Evolutionary conservation across 1,140 invertebrate species (phyloP).

Genomic region (Colletes gigas): DNA sequence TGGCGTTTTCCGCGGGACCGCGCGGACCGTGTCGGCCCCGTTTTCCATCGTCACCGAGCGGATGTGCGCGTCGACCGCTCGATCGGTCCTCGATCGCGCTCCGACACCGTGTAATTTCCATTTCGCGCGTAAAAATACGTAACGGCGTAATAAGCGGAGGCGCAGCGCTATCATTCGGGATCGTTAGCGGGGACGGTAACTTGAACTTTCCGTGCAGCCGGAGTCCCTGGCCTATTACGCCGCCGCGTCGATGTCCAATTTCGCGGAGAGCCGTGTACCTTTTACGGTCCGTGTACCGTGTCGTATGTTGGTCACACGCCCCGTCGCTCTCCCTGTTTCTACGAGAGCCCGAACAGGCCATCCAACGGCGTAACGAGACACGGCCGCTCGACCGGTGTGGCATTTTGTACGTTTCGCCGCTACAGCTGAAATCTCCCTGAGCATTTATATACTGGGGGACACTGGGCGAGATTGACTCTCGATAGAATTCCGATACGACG

Average conservation of each 20-base stretch:
- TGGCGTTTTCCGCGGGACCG: neutral
- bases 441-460: too few species aligned
- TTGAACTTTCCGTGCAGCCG: conserved; percentile 23
- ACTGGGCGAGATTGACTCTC: too few species aligned
- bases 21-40: neutral
- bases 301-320: conserved; percentile 29
- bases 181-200: conserved; percentile 33
- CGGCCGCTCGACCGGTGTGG: neutral
- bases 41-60: conserved; percentile 5
- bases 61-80: neutral
- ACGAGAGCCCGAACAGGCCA: neutral
- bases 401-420: too few species aligned
- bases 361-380: neutral
- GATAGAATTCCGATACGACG: too few species aligned
- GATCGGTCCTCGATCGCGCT: conserved; percentile 14
- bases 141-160: conserved; percentile 40
- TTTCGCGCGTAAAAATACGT: conserved; percentile 28
- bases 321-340: neutral
- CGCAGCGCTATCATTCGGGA: conserved; percentile 35
- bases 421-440: too few species aligned
- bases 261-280: conserved; percentile 29
- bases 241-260: conserved; percentile 36
- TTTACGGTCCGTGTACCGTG: conserved; percentile 29
- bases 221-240: conserved; percentile 19
- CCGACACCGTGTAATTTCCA: conserved; percentile 37